Base-by-base conservation (phyloP, 2,113 vertebrate genomes). In the Cairina moschata region DNA sequence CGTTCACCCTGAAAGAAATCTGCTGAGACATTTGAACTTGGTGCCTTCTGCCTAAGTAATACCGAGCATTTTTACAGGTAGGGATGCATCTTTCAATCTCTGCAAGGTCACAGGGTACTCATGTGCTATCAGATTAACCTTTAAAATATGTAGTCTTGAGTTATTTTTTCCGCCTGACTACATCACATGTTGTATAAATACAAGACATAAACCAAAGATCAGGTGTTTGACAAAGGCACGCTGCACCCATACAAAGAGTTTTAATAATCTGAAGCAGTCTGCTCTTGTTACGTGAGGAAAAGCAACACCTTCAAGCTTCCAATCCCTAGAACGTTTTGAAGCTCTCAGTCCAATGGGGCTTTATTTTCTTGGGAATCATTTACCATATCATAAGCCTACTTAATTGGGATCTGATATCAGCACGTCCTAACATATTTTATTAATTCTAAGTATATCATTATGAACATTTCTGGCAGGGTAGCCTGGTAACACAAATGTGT, bases 311-410 rank as follows among this genome's bases (percentile, higher is more conserved):
- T 75, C 40, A 72, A 76, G 31, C 15, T 17, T 65, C 32, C 20
- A 28, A 9, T 78, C 13, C 11, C 21, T 81, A 46, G 21, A 86
- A 34, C 7, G 26, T 67, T 91, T 78, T 72, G 6, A 10, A 78
- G 31, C 31, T 10, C 75, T 91, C 8, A 17, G 59, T 96, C 29
- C 8, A 44, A 38, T 21, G 71, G 18, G 60, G 23, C 52, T 75
- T 78, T 81, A 25, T 80, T 94, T 93, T 74, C 13, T 91, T 86
- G 25, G 32, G 23, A 72, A n/a, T 74, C 71, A 42, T 34, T 28
- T 66, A 25, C 42, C 4, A 2, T 62, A 54, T 65, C 26, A 68
- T 73, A 31, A 85, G 56, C 6, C 34, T 59, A 32, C 34, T 72
- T 77, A 59, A 74, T 13, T 25, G 26, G 59, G n/a, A 65, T 88